Percentiles rank a stretch among this genome's conserved stretches.
phyloP scores from a whole-genome alignment of 2,888 invertebrate genomes.

The Plusia festucae region DNA sequence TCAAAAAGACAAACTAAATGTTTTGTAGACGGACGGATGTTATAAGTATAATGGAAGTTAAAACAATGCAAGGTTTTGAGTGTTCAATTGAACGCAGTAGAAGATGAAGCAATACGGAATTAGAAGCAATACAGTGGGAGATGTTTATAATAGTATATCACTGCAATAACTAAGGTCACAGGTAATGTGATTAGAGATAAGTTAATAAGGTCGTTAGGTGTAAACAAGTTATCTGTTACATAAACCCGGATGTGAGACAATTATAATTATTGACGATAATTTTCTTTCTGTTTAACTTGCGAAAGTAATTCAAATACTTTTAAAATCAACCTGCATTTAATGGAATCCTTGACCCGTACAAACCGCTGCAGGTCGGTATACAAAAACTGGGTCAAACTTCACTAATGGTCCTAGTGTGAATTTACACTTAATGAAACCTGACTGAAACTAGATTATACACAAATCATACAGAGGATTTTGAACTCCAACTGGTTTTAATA shows the following conservation, averaged over 20 bases:
- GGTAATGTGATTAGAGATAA: not conserved
- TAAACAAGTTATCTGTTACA: not conserved
- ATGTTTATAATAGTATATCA: too few relatives aligned
- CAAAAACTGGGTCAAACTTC: conserved; percentile 54
- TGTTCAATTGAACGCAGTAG: not conserved
- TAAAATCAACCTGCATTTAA: conserved; percentile 19
- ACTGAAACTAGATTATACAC: conserved; percentile 12
- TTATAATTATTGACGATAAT: not conserved
- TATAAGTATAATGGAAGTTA: not conserved
- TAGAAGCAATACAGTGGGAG: too few relatives aligned
- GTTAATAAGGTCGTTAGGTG: not conserved
- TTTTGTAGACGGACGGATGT: not conserved
- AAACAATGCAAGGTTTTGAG: not conserved
- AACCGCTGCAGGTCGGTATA: conserved; percentile 37
- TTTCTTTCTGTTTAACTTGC: not conserved
- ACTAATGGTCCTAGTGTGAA: conserved; percentile 29
- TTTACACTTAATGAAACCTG: conserved; percentile 21
- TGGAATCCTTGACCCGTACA: conserved; percentile 51
- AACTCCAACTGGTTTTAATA: not conserved
- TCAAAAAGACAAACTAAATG: conserved; percentile 6
- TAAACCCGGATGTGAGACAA: not conserved
- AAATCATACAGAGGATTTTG: not conserved
- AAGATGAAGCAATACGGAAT: not conserved
- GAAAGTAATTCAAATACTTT: conserved; percentile 8
- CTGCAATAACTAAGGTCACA: not conserved